Base-by-base conservation (phyloP, 1,140 invertebrate genomes). In the Drusus annulatus region DNA sequence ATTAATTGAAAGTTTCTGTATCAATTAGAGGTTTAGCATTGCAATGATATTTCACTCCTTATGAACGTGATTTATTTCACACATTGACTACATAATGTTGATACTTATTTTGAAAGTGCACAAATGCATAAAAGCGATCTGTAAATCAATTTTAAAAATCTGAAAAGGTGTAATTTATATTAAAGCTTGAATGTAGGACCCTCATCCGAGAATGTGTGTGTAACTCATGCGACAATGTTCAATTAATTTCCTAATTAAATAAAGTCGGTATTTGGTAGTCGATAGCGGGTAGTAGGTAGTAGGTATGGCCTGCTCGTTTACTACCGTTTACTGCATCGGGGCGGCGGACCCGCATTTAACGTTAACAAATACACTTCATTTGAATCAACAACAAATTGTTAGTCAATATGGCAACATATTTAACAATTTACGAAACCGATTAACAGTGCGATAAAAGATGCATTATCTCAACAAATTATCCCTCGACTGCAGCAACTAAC, bases 341-440 rank as follows among this genome's bases (percentile, higher is more conserved):
- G 62, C 5, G 13, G 54, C 52, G 50, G 50, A 50, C 68, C 68
- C 68, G 68, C 68, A 71, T 71, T 71, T 71, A 16, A 4, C 7
- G 28, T 65, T 65, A 15, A 65, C 62, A 65, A 45, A 65, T 45
- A 45, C 50, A 71, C 25, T 52, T 23, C 68, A 71, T 71, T 71
- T 71, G 45, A 71, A 71, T 71, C 68, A 71, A 71, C 68, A 71
- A 71, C 21, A 71, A 71, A 71, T 52, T 71, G 68, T 71, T 17
- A 71, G 68, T 71, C 68, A 51, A 71, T 71, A 71, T 51, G 17
- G 65, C 16, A 69, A 71, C 45, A 15, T 25, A 71, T 71, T 71
- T 71, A 71, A 50, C 45, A 71, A 71, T 68, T 60, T 60, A 60
- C 13, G 15, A 23, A 60, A 23, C 23, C 25, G 58, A 60, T 60